Evolutionary conservation across 1,140 invertebrate genomes (phyloP).

Genomic region (Drosophila sproati): DNA sequence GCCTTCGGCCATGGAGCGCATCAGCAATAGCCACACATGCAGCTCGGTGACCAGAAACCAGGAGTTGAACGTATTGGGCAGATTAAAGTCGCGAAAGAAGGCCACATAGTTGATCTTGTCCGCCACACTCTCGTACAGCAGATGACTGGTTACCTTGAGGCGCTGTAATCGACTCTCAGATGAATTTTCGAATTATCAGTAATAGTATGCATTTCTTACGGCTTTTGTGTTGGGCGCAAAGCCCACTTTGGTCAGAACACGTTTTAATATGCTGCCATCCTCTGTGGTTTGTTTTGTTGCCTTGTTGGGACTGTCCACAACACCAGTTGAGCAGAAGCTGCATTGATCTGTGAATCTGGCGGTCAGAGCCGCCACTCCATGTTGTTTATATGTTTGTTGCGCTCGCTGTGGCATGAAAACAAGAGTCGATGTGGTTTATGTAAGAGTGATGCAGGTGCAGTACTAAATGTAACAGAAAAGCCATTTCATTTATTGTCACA

Average conservation of each 20-base stretch:
- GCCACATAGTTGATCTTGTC: slow-evolving; percentile 87
- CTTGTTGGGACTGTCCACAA: slow-evolving; percentile 55
- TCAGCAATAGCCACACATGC: slow-evolving; percentile 93
- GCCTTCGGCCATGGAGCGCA: slow-evolving; percentile 91
- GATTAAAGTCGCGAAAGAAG: slow-evolving; percentile 88
- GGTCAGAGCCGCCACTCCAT: slow-evolving; percentile 10
- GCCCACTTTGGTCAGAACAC: slow-evolving; percentile 78
- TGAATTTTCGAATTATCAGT: background rate
- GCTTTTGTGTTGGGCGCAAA: slow-evolving; percentile 79
- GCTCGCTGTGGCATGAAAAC: slow-evolving; percentile 39
- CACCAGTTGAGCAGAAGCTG: slow-evolving; percentile 58
- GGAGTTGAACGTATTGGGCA: slow-evolving; percentile 92
- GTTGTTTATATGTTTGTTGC: slow-evolving; percentile 45
- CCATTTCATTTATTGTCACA: too few relatives aligned
- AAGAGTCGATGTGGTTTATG: slow-evolving; percentile 54
- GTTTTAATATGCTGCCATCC: slow-evolving; percentile 71
- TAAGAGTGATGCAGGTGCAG: slow-evolving; percentile 52
- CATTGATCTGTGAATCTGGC: slow-evolving; percentile 30
- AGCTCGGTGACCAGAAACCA: slow-evolving; percentile 94
- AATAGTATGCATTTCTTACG: slow-evolving; percentile 39
- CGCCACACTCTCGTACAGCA: slow-evolving; percentile 88
- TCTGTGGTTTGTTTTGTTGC: slow-evolving; percentile 36
- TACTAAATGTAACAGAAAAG: background rate
- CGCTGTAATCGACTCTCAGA: slow-evolving; percentile 84
- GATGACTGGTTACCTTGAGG: slow-evolving; percentile 86